These are phyloP conservation scores for Brachypteracias leptosomus DNA, from an alignment of 2,113 vertebrate species.

Conservation along the genomic window DNA sequence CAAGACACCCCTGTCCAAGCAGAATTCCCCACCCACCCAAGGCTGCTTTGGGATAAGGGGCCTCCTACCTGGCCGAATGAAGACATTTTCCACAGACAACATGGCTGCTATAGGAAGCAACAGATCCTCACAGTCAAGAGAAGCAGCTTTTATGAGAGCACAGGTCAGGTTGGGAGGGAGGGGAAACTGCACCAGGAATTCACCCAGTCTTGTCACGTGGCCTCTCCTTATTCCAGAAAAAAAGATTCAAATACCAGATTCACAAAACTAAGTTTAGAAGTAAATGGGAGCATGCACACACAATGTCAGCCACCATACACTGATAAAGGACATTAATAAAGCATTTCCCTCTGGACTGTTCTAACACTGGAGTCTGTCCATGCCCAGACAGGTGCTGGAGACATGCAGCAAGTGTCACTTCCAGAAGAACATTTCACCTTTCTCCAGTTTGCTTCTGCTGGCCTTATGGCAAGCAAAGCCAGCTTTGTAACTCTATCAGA, in stretches of 20 bases:
- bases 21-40: not conserved
- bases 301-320: not conserved
- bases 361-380: not conserved
- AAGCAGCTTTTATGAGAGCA: slow-evolving; percentile 89
- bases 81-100: slow-evolving; percentile 96
- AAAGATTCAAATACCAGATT: not conserved
- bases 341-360: not conserved
- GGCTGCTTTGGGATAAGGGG: not conserved
- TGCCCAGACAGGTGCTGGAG: not conserved
- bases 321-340: not conserved
- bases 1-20: not conserved
- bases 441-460: not conserved
- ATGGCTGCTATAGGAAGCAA: slow-evolving; percentile 94
- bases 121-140: slow-evolving; percentile 85
- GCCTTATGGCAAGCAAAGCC: not conserved
- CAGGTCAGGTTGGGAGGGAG: slow-evolving; percentile 89
- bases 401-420: not conserved
- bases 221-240: slow-evolving; percentile 80
- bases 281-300: not conserved
- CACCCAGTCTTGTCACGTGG: slow-evolving; percentile 86
- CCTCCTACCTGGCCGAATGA: slow-evolving; percentile 90
- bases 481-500: not conserved
- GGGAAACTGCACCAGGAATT: slow-evolving; percentile 93
- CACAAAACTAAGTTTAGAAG: not conserved
- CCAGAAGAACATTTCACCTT: not conserved